Evolutionary conservation across 2,888 invertebrate genomes (phyloP), one percentile per base, ranked within the genome.

Genomic region (Sarcophaga rosellei): DNA sequence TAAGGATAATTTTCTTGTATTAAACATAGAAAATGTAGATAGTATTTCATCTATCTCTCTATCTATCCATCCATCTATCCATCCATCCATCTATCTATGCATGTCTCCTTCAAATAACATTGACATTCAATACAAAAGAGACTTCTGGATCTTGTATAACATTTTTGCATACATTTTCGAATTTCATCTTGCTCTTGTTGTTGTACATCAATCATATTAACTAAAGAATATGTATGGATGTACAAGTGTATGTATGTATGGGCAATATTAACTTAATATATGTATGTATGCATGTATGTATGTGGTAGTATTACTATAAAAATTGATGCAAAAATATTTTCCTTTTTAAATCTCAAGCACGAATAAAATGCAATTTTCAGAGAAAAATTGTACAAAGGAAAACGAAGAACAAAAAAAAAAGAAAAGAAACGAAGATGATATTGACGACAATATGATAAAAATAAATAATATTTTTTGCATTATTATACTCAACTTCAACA

Each of bases 281-380:
- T n/a, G n/a, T n/a, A n/a, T n/a, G n/a, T n/a, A n/a, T 68, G n/a
- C 45, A 35, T 35, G 47, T 47, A 47, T 47, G 53, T 17, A 53
- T 53, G 53, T 53, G 17, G 12, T 17, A 53, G 17, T 53, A 78
- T 69, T 70, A 70, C 70, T 35, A 23, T 53, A 53, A 70, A 17
- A 78, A 78, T 78, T 63, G 70, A 59, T 78, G 53, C 62, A 70
- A 53, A 63, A 78, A 63, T 70, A 63, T 53, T 53, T 70, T 53
- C 70, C 23, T 15, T 78, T 69, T 63, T 25, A 53, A 72, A 70
- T 53, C 70, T 57, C 63, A 63, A 57, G 35, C 57, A 65, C 11
- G 21, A 65, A 63, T 45, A 23, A 65, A 21, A 57, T 44, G 11
- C 20, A 59, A 57, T 63, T 72, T 73, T 53, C 53, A 53, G 53